Evolutionary conservation across 35 echinoderm and acorn worm genomes (phyloP), one percentile per base, ranked within the genome.

Genomic region (Acanthaster planci): DNA sequence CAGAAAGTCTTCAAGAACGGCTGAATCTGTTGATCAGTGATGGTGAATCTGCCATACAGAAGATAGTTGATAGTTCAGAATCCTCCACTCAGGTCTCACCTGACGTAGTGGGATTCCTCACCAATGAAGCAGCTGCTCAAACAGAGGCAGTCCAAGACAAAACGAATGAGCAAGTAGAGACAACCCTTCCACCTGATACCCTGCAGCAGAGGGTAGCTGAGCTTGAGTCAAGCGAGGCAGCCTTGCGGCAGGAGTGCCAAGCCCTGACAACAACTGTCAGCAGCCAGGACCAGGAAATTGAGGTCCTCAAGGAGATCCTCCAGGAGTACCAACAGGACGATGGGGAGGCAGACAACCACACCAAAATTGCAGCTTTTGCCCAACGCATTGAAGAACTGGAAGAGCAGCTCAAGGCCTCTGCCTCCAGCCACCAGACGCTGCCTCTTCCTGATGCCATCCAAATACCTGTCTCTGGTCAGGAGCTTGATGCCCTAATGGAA

Each of bases 201-300:
- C 21, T 86, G 42, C 67, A 86, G 40, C 40, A 77, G 32, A 50
- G 50, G 38, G 21, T 76, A 1, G 37, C 35, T 8, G 31, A 52
- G 5, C 67, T 47, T 34, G 67, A 86, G 32, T 37, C n/a, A 18
- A 23, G 15, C 1, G 64, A 72, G 64, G 64, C 64, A 72, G 26
- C 64, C 64, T 26, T 72, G 0, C 22, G 64, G 64, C 64, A 29
- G 34, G 64, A 72, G 14, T 72, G 64, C 23, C 21, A 39, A 22
- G 10, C 38, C 30, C 37, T 40, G 31, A 60, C 39, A 23, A 39
- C 34, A 38, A 36, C 23, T 18, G 27, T 60, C n/a, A 38, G 54
- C 16, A 55, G 79, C 47, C 39, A 17, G 53, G 79, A 82, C 35
- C 47, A 56, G 44, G 79, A 82, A 44, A 82, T 82, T 51, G 8